phyloP scores from a whole-genome alignment of 2,797 vertebrate species.

The Synaphobranchus kaupii region DNA sequence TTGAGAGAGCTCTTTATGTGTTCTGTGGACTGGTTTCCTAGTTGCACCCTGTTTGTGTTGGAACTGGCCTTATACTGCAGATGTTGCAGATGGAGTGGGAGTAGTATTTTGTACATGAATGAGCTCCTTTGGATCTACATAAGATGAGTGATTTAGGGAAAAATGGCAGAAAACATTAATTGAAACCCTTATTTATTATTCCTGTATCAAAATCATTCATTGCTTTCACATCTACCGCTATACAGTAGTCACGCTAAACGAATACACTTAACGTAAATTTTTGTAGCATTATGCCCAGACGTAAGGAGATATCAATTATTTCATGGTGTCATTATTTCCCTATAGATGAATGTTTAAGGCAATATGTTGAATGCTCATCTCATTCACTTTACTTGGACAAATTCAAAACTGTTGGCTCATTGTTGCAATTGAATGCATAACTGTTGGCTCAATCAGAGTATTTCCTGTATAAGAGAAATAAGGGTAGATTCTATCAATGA shows the following conservation, averaged over 20 bases:
- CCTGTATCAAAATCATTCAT: background rate
- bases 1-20: slow-evolving; percentile 65
- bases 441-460: too few species aligned
- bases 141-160: slow-evolving; percentile 41
- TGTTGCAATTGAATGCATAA: background rate
- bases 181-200: slow-evolving; percentile 16
- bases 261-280: background rate
- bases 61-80: slow-evolving; percentile 67
- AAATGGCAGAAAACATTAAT: slow-evolving; percentile 33
- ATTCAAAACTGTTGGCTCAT: background rate
- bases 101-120: slow-evolving; percentile 57
- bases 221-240: slow-evolving; percentile 32
- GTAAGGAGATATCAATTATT: slow-evolving; percentile 19
- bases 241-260: background rate
- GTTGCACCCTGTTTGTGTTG: slow-evolving; percentile 68
- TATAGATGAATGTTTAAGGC: background rate
- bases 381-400: background rate
- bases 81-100: slow-evolving; percentile 72
- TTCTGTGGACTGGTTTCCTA: slow-evolving; percentile 56
- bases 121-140: slow-evolving; percentile 48
- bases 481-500: background rate
- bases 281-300: background rate
- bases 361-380: background rate
- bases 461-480: background rate
- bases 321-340: background rate